These are phyloP conservation scores for Blomia tropicalis DNA, from an alignment of 2,888 invertebrate species.

Conservation along the genomic window DNA sequence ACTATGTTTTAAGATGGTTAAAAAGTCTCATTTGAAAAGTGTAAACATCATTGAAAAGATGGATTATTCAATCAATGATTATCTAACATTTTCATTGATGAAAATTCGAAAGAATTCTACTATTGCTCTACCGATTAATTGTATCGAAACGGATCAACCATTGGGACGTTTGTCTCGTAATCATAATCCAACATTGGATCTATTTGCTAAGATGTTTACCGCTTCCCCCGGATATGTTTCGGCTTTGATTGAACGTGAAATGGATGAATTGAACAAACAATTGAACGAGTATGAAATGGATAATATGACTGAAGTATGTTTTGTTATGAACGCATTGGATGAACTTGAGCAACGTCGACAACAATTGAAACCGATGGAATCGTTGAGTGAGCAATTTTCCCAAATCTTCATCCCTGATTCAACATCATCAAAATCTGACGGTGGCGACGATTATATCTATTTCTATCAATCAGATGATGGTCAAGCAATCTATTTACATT, in stretches of 20 bases:
- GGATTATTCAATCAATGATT: conserved; percentile 46
- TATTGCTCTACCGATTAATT: conserved; percentile 42
- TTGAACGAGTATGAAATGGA: conserved; percentile 43
- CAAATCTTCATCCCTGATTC: background rate
- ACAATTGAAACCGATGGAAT: background rate
- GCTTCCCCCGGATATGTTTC: conserved; percentile 19
- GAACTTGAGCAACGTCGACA: conserved; percentile 46
- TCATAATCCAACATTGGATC: conserved; percentile 16
- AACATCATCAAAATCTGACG: background rate
- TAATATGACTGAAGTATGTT: conserved; percentile 60
- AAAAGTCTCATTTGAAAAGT: conserved; percentile 64
- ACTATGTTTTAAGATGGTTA: conserved; percentile 69
- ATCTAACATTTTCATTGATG: conserved; percentile 65
- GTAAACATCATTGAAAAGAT: conserved; percentile 40
- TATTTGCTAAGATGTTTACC: conserved; percentile 21
- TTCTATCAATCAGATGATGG: conserved; percentile 81
- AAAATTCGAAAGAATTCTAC: conserved; percentile 54
- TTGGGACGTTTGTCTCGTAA: conserved; percentile 10
- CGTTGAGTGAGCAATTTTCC: background rate
- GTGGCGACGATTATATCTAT: conserved; percentile 47
- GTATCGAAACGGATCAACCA: background rate
- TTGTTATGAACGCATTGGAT: conserved; percentile 63
- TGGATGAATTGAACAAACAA: conserved; percentile 46
- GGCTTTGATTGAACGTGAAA: conserved; percentile 54
- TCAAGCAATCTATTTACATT: conserved; percentile 77